Conservation (phyloP, 2,888 invertebrate species). For the Drosophila quinaria region DNA sequence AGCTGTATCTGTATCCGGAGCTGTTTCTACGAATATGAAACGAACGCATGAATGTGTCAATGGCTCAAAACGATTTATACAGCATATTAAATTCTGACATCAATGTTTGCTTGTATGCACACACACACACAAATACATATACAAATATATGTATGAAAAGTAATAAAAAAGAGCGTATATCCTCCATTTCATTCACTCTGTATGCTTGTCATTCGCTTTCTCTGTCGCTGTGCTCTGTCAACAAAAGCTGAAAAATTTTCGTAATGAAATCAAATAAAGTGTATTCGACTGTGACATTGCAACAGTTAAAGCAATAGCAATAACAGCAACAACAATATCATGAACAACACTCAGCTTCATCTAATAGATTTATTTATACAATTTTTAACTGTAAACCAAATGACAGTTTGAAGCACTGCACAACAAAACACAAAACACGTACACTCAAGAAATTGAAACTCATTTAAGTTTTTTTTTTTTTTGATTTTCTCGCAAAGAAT, state of each 20-base stretch:
- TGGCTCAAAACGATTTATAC: slow-evolving; percentile 82
- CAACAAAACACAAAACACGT: slow-evolving; percentile 17
- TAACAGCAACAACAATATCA: slow-evolving; percentile 9
- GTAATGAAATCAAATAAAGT: slow-evolving; percentile 75
- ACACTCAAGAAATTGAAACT: slow-evolving; percentile 68
- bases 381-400: slow-evolving; percentile 63
- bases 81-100: slow-evolving; percentile 82
- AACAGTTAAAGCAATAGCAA: slow-evolving; percentile 33
- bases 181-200: slow-evolving; percentile 7
- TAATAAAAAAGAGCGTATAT: slow-evolving; percentile 45
- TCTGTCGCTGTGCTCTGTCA: slow-evolving; percentile 43
- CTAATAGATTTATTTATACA: slow-evolving; percentile 71
- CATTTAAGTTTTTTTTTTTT: slow-evolving; percentile 60
- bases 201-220: slow-evolving; percentile 10
- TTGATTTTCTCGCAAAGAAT: slow-evolving; percentile 51
- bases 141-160: slow-evolving; percentile 34
- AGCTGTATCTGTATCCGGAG: slow-evolving; percentile 24
- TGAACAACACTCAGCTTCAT: slow-evolving; percentile 39
- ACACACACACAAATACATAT: not conserved
- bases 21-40: slow-evolving; percentile 55
- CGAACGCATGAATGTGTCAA: slow-evolving; percentile 81
- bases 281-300: slow-evolving; percentile 61
- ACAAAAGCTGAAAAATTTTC: slow-evolving; percentile 55
- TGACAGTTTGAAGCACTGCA: slow-evolving; percentile 49
- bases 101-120: slow-evolving; percentile 68